Percentiles rank a stretch among this genome's conserved stretches.
Conservation (phyloP, 1,140 invertebrate species). For the Euwallacea fornicatus region DNA sequence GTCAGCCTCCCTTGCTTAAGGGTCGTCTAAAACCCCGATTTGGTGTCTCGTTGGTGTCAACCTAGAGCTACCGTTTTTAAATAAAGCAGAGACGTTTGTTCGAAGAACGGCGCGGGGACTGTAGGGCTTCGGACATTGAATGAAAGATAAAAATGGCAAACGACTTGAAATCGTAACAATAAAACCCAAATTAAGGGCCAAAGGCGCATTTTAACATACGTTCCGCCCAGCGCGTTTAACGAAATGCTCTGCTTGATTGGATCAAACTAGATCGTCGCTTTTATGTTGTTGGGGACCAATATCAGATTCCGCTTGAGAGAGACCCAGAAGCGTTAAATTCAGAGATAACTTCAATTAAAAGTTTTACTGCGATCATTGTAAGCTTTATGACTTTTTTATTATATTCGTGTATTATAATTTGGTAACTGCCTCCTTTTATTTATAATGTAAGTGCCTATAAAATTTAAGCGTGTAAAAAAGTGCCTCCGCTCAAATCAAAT, state of each 20-base stretch:
- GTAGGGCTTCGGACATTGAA: too few relatives aligned
- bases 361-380: constrained; percentile 38
- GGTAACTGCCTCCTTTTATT: background rate
- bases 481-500: too few relatives aligned
- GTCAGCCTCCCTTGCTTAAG: too few relatives aligned
- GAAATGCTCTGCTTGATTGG: constrained; percentile 39
- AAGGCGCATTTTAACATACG: constrained; percentile 38
- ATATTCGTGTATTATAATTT: constrained; percentile 36
- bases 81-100: too few relatives aligned
- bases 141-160: background rate
- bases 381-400: constrained; percentile 39
- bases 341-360: constrained; percentile 41
- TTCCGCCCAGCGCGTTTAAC: constrained; percentile 35
- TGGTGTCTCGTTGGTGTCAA: too few relatives aligned
- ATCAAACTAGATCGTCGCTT: constrained; percentile 37
- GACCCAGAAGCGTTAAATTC: constrained; percentile 32
- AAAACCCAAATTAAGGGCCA: constrained; percentile 33
- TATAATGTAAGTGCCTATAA: background rate
- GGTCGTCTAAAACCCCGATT: too few relatives aligned
- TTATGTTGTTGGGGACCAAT: constrained; percentile 29
- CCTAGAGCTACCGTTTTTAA: too few relatives aligned
- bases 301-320: constrained; percentile 26
- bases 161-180: constrained; percentile 35
- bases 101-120: too few relatives aligned
- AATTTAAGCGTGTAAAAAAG: background rate